Base-by-base conservation (phyloP, 1,140 invertebrate genomes). In the Helicoverpa zea region DNA sequence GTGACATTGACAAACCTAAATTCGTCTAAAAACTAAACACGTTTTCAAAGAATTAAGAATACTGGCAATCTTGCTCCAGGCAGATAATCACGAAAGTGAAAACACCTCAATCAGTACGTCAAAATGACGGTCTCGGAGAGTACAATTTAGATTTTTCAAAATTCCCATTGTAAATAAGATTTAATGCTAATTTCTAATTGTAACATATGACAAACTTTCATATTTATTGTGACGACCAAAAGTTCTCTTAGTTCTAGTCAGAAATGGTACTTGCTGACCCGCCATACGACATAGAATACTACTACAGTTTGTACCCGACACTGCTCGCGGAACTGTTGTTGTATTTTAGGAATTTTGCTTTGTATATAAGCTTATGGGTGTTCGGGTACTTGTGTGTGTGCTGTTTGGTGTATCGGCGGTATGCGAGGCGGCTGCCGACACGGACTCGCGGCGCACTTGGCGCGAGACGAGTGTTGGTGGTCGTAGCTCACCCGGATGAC, bases 401-500 rank as follows among this genome's bases (percentile, higher is more conserved):
- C 86, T 92, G 91, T 86, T 75, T 94, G 35, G 92, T 95, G 23
- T 95, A 95, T 82, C 88, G 93, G n/a, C 84, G 91, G 30, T 95
- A 95, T 78, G 94, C 94, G 0, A 87, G 94, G 43, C 89, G 88
- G 23, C 79, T 94, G 13, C 91, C 89, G 29, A 94, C 93, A 7
- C 78, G 92, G 43, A 93, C 83, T 81, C 89, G 94, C 0, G 94
- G 89, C 16, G 90, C 92, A 63, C 91, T 91, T 29, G 93, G 90
- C 29, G 90, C 95, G 30, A 94, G 94, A 82, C 94, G 97, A 86
- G 96, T 98, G 52, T 92, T 99, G 16, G 91, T 99, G 51, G 96
- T 99, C 0, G 98, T 96, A 13, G 98, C 99, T 29, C 99, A 99
- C 96, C 99, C 99, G 10, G 99, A 99, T 94, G 98, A 99, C 90